Evolutionary conservation across 1,140 invertebrate genomes (phyloP).

Genomic region (Dolichoris vasculosae): DNA sequence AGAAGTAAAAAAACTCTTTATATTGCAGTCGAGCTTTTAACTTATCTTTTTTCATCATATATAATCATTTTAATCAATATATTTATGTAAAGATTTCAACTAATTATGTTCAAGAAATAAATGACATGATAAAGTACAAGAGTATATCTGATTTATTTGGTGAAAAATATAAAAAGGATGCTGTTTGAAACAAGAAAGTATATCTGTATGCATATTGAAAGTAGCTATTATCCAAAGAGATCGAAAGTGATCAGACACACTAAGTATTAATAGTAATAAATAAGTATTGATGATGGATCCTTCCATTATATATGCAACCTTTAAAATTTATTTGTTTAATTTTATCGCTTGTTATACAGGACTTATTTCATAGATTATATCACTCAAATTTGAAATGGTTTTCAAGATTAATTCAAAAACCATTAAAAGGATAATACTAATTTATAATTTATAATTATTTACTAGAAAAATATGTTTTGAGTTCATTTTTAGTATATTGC

Average conservation of each 20-base stretch:
- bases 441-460: too few relatives aligned
- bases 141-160: not conserved
- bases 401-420: not conserved
- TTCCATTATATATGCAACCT: not conserved
- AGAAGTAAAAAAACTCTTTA: too few relatives aligned
- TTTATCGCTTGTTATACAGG: not conserved
- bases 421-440: too few relatives aligned
- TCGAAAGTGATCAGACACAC: conserved; percentile 36
- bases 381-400: not conserved
- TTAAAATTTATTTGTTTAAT: not conserved
- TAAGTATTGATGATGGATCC: not conserved
- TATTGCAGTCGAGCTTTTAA: too few relatives aligned
- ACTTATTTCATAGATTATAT: not conserved
- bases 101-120: too few relatives aligned
- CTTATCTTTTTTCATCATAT: too few relatives aligned
- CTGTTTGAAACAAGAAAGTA: conserved; percentile 16
- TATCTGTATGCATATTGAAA: conserved; percentile 31
- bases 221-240: conserved; percentile 24
- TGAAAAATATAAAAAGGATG: not conserved
- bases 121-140: not conserved
- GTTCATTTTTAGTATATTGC: too few relatives aligned
- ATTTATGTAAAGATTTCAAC: too few relatives aligned
- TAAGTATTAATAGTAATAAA: too few relatives aligned
- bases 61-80: too few relatives aligned
- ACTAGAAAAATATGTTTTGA: too few relatives aligned